A percentile compares a stretch with the other conserved stretches of the same genome.
These are phyloP conservation scores for Diploscapter pachys DNA, from an alignment of 1,140 invertebrate species.

Conservation along the genomic window DNA sequence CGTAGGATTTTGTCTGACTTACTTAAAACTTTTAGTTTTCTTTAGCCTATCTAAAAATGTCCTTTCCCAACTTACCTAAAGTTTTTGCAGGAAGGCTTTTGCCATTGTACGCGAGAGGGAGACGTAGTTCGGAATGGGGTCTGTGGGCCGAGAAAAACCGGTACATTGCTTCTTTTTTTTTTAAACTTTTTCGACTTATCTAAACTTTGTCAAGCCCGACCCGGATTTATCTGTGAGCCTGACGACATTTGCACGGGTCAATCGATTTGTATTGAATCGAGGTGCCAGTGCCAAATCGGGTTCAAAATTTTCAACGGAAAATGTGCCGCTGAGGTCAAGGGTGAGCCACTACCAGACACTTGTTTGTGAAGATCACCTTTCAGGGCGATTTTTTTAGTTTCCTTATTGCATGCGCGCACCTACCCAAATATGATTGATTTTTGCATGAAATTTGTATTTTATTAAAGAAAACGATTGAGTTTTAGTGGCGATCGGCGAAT, in stretches of 20 bases:
- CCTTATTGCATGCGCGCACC: too few relatives aligned
- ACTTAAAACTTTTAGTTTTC: too few relatives aligned
- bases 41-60: conserved; percentile 1
- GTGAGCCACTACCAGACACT: too few relatives aligned
- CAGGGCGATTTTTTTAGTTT: too few relatives aligned
- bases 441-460: too few relatives aligned
- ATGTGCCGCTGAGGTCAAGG: too few relatives aligned
- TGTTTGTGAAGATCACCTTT: too few relatives aligned
- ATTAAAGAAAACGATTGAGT: too few relatives aligned
- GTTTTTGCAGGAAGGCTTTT: too few relatives aligned
- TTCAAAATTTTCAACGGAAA: too few relatives aligned
- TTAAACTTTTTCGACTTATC: not conserved
- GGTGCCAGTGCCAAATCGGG: conserved; percentile 13
- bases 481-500: too few relatives aligned
- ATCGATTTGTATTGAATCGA: conserved; percentile 22
- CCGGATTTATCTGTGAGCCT: conserved; percentile 15
- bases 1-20: not conserved
- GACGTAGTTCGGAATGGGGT: not conserved
- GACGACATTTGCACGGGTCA: conserved; percentile 31
- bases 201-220: not conserved
- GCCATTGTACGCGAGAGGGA: not conserved
- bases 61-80: not conserved
- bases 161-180: not conserved
- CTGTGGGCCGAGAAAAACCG: conserved; percentile 1
- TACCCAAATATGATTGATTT: too few relatives aligned